Evolutionary conservation across 2,888 invertebrate genomes (phyloP).

Genomic region (Chesias legatella): DNA sequence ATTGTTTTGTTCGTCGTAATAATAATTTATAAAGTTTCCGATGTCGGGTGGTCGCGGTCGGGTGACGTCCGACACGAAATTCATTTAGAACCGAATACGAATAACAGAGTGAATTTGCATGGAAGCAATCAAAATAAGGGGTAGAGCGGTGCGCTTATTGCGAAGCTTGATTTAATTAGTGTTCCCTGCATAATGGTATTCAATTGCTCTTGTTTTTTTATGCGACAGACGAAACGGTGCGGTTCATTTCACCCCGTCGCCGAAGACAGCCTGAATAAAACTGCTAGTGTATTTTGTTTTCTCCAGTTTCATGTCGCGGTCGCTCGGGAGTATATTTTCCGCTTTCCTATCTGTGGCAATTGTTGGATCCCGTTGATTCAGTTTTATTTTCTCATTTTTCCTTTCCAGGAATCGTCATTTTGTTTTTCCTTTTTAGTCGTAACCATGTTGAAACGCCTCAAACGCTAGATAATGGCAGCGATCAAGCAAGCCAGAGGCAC

Average conservation of each 20-base stretch:
- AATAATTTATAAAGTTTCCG: conserved; percentile 65
- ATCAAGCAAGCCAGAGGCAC: conserved; percentile 28
- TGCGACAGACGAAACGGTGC: conserved; percentile 33
- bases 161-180: conserved; percentile 62
- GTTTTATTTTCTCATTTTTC: conserved; percentile 12
- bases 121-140: conserved; percentile 67
- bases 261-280: conserved; percentile 20
- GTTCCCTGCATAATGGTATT: conserved; percentile 46
- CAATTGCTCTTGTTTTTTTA: conserved; percentile 49
- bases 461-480: conserved; percentile 22
- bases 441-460: conserved; percentile 8
- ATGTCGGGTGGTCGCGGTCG: conserved; percentile 50
- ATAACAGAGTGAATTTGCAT: conserved; percentile 62
- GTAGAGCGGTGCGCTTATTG: conserved; percentile 49
- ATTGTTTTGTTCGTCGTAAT: conserved; percentile 59
- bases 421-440: conserved; percentile 4
- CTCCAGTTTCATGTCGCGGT: conserved; percentile 14
- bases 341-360: conserved; percentile 15
- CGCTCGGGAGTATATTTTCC: conserved; percentile 19
- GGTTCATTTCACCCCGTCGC: conserved; percentile 22
- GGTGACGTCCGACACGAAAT: conserved; percentile 55
- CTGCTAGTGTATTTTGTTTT: conserved; percentile 23
- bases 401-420: conserved; percentile 11
- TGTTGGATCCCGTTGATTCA: conserved; percentile 20
- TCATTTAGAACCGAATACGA: conserved; percentile 62